These are phyloP conservation scores for Mythimna vitellina DNA, from an alignment of 2,888 invertebrate species.

Conservation along the genomic window DNA sequence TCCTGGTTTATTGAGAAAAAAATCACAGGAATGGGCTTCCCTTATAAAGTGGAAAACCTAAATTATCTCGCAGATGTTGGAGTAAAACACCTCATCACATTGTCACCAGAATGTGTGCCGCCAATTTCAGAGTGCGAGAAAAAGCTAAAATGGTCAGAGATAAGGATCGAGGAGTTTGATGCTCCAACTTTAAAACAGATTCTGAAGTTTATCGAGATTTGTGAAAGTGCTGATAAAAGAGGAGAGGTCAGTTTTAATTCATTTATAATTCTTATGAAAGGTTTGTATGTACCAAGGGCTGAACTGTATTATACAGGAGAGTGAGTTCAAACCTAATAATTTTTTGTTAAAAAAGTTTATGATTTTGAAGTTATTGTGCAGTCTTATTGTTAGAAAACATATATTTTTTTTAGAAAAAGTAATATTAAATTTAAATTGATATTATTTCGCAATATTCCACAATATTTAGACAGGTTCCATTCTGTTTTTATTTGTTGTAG, in stretches of 20 bases:
- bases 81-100: conserved; percentile 91
- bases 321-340: too few relatives aligned
- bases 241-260: conserved; percentile 88
- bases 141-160: conserved; percentile 91
- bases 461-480: too few relatives aligned
- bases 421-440: too few relatives aligned
- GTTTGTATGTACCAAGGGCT: too few relatives aligned
- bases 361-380: too few relatives aligned
- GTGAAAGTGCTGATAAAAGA: conserved; percentile 89
- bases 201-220: conserved; percentile 92
- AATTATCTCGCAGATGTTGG: conserved; percentile 91
- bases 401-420: too few relatives aligned
- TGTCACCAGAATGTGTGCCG: conserved; percentile 92
- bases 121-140: conserved; percentile 89
- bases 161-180: conserved; percentile 92
- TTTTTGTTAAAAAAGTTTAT: too few relatives aligned
- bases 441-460: too few relatives aligned
- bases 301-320: too few relatives aligned
- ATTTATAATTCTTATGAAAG: too few relatives aligned
- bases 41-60: conserved; percentile 91
- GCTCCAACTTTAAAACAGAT: conserved; percentile 93
- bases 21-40: conserved; percentile 93
- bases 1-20: conserved; percentile 92
- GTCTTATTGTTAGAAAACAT: too few relatives aligned
- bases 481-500: too few relatives aligned